Percentiles rank a stretch among this genome's conserved stretches.
Conservation (phyloP, 2,888 invertebrate genomes). For the Aporophyla lueneburgensis region DNA sequence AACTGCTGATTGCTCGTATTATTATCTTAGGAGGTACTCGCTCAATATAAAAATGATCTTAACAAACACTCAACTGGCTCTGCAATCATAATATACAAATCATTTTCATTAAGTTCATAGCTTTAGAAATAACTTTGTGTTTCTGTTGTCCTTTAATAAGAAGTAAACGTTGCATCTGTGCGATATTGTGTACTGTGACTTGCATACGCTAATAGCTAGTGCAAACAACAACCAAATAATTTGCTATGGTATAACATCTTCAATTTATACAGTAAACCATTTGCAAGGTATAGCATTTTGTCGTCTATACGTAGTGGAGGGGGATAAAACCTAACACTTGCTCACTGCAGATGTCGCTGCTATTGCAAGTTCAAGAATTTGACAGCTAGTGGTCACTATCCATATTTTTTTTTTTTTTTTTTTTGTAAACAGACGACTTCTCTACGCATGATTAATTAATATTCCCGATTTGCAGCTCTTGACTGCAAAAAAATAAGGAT, state of each 20-base stretch:
- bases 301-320: background rate
- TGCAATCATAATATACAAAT: background rate
- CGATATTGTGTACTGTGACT: background rate
- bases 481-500: no score
- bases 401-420: no score
- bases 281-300: background rate
- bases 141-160: background rate
- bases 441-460: no score
- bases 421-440: no score
- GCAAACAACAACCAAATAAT: background rate
- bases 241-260: background rate
- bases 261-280: background rate
- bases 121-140: background rate
- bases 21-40: background rate
- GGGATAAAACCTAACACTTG: no score
- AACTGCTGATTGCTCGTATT: background rate
- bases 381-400: no score
- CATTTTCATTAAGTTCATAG: background rate
- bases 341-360: no score
- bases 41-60: background rate
- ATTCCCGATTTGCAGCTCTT: no score
- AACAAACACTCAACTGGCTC: background rate
- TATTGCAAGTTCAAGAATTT: no score
- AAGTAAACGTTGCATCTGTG: background rate
- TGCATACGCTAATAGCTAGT: background rate